A percentile compares a stretch with the other conserved stretches of the same genome.
Conservation (phyloP, 2,888 invertebrate species). For the Polymixis flavicincta region DNA sequence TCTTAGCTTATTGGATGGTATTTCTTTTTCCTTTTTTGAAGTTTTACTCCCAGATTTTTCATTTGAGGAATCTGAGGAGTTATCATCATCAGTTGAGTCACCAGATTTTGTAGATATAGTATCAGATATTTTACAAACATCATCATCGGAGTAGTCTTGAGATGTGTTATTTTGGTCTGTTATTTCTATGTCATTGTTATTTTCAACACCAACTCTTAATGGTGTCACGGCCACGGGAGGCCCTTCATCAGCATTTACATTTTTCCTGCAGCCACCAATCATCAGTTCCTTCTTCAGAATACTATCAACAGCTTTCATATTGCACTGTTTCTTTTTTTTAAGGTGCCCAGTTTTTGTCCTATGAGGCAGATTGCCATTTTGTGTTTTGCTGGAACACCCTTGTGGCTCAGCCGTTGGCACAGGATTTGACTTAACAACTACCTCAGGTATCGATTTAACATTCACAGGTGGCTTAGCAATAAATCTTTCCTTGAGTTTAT, state of each 20-base stretch:
- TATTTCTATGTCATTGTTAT: constrained; percentile 87
- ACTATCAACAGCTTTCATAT: constrained; percentile 77
- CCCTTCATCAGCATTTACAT: neutral
- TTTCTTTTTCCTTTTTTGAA: constrained; percentile 45
- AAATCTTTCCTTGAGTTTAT: constrained; percentile 67
- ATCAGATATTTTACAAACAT: constrained; percentile 42
- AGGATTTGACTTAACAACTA: constrained; percentile 2
- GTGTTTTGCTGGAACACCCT: constrained; percentile 38
- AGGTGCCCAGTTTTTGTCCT: constrained; percentile 73
- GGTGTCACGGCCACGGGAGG: neutral
- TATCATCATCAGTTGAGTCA: neutral
- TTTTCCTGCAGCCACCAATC: constrained; percentile 70
- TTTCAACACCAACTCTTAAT: constrained; percentile 67
- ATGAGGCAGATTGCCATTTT: constrained; percentile 49
- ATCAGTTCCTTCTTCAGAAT: constrained; percentile 83
- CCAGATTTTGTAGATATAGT: constrained; percentile 5
- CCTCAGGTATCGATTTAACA: constrained; percentile 17
- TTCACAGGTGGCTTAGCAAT: constrained; percentile 32
- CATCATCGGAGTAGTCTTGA: constrained; percentile 23
- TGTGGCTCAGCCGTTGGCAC: constrained; percentile 5
- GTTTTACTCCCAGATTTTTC: constrained; percentile 14
- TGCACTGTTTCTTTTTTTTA: constrained; percentile 72
- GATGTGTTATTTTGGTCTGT: constrained; percentile 76
- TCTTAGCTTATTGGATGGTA: constrained; percentile 29
- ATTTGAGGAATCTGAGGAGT: constrained; percentile 1